Base-by-base conservation (phyloP, 1,140 invertebrate species). In the Sminthurides bifidus region DNA sequence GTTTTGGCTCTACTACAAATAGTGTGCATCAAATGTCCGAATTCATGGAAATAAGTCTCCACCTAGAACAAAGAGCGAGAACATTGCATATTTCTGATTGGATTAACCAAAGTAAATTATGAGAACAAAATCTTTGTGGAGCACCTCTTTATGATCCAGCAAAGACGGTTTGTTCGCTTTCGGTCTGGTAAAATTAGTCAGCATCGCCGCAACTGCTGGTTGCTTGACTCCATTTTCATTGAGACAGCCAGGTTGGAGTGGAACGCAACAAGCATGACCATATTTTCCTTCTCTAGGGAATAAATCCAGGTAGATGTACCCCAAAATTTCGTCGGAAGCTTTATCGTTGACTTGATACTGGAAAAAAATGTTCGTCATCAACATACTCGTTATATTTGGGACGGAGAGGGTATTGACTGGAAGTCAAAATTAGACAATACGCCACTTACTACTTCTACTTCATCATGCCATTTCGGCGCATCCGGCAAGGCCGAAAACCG, bases 21-120 rank as follows among this genome's bases (percentile, higher is more conserved):
- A 44, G 73, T 68, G 64, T 78, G 76, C 76, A 78, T 78, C 15
- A 76, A 71, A 65, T 77, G 76, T 30, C 76, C 76, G 71, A 78
- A 78, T 60, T 78, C 76, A 68, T 78, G 76, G 64, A 78, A 78
- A 56, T 71, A 77, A 10, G 76, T 77, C 61, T 75, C 74, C 15
- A 77, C 75, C 71, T 73, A 54, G 23, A 61, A 59, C 45, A n/a
- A 49, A 50, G 52, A 33, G 2, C 3, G 43, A 40, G 27, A 33
- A 15, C 29, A 24, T 23, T 43, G 30, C 3, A 21, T 6, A 43
- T 23, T 6, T 44, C 19, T 23, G 29, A 1, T 10, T 26, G 29
- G 14, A 29, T 46, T 1, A 24, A 26, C 29, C 44, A 40, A n/a
- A 3, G 23, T 40, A 52, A 23, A 21, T 14, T 40, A 15, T 14